Percentiles rank a stretch among this genome's conserved stretches.
These are phyloP conservation scores for Cinara cedri DNA, from an alignment of 2,888 invertebrate genomes.

Conservation along the genomic window DNA sequence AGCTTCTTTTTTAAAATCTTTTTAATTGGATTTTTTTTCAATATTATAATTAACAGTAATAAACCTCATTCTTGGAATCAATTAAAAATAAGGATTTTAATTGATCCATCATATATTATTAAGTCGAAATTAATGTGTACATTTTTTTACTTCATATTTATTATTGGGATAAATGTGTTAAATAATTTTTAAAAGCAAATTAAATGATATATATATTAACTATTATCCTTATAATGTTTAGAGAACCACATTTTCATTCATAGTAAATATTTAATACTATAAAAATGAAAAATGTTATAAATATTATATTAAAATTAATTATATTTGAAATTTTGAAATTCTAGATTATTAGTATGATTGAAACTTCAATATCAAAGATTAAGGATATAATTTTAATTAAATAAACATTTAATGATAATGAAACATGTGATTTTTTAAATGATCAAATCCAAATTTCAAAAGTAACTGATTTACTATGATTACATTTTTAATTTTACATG, in stretches of 20 bases:
- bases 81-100: constrained; percentile 12
- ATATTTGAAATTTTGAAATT: constrained; percentile 61
- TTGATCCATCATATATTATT: constrained; percentile 58
- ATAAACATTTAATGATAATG: constrained; percentile 62
- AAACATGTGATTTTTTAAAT: constrained; percentile 65
- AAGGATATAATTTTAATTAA: constrained; percentile 23
- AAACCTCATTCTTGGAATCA: constrained; percentile 22
- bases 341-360: constrained; percentile 14
- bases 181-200: constrained; percentile 45
- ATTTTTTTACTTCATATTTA: constrained; percentile 23
- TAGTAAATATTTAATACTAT: constrained; percentile 21
- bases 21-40: constrained; percentile 2
- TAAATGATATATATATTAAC: constrained; percentile 27
- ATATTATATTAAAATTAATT: background rate
- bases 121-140: constrained; percentile 37
- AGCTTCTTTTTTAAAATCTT: constrained; percentile 18
- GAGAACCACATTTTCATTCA: constrained; percentile 31
- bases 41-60: constrained; percentile 43
- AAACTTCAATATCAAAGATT: constrained; percentile 28
- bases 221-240: constrained; percentile 38
- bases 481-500: constrained; percentile 66
- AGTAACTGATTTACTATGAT: constrained; percentile 71
- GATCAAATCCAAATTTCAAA: constrained; percentile 73
- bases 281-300: constrained; percentile 7
- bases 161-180: constrained; percentile 27